These are phyloP conservation scores for Mystacides longicornis DNA, from an alignment of 2,888 invertebrate species.

Conservation along the genomic window DNA sequence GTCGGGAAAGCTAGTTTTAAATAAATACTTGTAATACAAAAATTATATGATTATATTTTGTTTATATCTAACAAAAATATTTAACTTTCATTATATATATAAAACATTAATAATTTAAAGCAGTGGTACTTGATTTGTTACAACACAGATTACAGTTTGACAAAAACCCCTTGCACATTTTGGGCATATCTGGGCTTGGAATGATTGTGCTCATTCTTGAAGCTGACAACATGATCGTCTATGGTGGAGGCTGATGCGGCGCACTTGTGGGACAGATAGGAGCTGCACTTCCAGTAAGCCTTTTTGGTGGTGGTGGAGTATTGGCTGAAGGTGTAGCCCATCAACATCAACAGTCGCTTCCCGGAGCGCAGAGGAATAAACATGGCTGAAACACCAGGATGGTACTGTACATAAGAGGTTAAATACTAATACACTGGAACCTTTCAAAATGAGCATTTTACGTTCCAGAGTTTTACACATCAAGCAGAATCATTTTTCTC, in stretches of 20 bases:
- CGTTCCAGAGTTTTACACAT: too few relatives aligned
- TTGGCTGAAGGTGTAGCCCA: slow-evolving; percentile 9
- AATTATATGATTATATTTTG: too few relatives aligned
- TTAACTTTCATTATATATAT: too few relatives aligned
- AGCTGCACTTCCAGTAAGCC: slow-evolving; percentile 12
- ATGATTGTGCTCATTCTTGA: slow-evolving; percentile 11
- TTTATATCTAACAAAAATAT: too few relatives aligned
- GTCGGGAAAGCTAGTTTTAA: too few relatives aligned
- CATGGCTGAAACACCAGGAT: slow-evolving; percentile 8
- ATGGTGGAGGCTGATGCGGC: slow-evolving; percentile 5
- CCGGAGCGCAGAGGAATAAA: slow-evolving; percentile 5
- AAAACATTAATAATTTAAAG: too few relatives aligned
- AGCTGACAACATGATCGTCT: slow-evolving; percentile 4
- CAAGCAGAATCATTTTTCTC: too few relatives aligned
- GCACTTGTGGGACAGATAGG: slow-evolving; percentile 4
- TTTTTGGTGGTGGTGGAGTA: neutral
- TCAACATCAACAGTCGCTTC: slow-evolving; percentile 8
- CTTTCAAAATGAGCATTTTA: too few relatives aligned
- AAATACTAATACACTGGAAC: too few relatives aligned
- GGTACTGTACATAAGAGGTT: too few relatives aligned
- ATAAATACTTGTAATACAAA: too few relatives aligned
- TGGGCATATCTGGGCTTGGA: neutral
- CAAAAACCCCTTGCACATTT: neutral
- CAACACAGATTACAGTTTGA: neutral
- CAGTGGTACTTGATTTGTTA: too few relatives aligned